These are phyloP conservation scores for Malaclemys terrapin DNA, from an alignment of 2,113 vertebrate species.

Conservation along the genomic window DNA sequence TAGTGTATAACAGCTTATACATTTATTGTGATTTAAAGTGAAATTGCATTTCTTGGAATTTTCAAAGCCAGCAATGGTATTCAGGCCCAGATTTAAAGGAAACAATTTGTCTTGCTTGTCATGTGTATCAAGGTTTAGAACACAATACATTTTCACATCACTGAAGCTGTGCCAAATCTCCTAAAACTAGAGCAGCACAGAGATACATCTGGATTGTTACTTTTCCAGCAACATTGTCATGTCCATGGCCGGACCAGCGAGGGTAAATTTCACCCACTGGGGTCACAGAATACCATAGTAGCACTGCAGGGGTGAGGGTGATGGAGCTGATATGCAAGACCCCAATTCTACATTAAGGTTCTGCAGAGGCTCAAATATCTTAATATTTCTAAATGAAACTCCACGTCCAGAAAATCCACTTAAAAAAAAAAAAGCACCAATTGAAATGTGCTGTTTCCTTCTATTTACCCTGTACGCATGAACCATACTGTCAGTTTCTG, in stretches of 20 bases:
- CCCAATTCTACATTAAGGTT: conserved; percentile 57
- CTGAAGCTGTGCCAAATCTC: conserved; percentile 60
- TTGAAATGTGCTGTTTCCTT: conserved; percentile 59
- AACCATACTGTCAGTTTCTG: conserved; percentile 68
- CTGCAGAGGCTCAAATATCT: background rate
- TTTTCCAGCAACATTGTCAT: conserved; percentile 34
- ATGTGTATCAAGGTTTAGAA: conserved; percentile 74
- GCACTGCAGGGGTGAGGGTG: conserved; percentile 10
- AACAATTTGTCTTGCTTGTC: conserved; percentile 78
- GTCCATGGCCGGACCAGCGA: conserved; percentile 15
- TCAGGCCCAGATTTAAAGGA: conserved; percentile 76
- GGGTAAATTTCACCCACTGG: background rate
- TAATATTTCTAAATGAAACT: conserved; percentile 32
- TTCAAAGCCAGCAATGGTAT: conserved; percentile 69
- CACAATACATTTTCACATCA: conserved; percentile 57
- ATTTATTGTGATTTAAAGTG: conserved; percentile 76
- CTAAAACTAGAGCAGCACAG: conserved; percentile 49
- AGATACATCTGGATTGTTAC: conserved; percentile 58
- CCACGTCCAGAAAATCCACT: conserved; percentile 35
- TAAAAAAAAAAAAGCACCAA: background rate
- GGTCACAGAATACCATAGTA: background rate
- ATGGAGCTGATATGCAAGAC: conserved; percentile 4
- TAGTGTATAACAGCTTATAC: conserved; percentile 75
- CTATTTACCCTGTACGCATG: conserved; percentile 7
- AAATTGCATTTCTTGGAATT: conserved; percentile 77